Percentiles rank a stretch among this genome's conserved stretches.
phyloP scores from a whole-genome alignment of 1,140 invertebrate genomes.

The Polypedilum vanderplanki region DNA sequence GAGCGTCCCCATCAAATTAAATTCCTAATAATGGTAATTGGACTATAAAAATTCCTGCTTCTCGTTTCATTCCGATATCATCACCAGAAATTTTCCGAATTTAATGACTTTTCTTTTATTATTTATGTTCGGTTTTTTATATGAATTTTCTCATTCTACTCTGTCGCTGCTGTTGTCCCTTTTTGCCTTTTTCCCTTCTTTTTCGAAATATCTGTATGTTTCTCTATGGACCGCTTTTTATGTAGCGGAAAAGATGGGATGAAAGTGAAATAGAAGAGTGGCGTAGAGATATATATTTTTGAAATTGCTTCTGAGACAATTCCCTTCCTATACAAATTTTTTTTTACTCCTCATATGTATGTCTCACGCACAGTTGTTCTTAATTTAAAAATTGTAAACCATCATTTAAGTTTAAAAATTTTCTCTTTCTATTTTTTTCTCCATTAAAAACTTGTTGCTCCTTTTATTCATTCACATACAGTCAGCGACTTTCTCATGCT shows the following conservation, averaged over 20 bases:
- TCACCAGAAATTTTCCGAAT: conserved; percentile 21
- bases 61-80: conserved; percentile 21
- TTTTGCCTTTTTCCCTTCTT: background rate
- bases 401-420: background rate
- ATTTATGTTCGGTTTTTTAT: conserved; percentile 24
- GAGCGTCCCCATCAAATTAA: conserved; percentile 23
- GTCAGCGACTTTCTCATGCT: background rate
- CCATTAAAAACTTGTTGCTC: background rate
- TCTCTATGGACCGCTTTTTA: conserved; percentile 5
- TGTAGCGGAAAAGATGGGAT: conserved; percentile 4
- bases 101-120: conserved; percentile 26
- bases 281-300: too few relatives aligned
- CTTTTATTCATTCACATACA: too few relatives aligned
- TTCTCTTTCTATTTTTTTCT: too few relatives aligned
- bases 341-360: background rate
- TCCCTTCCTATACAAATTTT: background rate
- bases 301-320: background rate
- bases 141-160: background rate
- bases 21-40: conserved; percentile 26
- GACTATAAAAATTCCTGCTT: conserved; percentile 23
- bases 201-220: background rate
- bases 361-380: background rate
- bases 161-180: background rate
- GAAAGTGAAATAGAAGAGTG: background rate
- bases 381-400: background rate